Evolutionary conservation across 35 echinoderm and acorn worm species (phyloP).

Genomic region (Apostichopus parvimensis): DNA sequence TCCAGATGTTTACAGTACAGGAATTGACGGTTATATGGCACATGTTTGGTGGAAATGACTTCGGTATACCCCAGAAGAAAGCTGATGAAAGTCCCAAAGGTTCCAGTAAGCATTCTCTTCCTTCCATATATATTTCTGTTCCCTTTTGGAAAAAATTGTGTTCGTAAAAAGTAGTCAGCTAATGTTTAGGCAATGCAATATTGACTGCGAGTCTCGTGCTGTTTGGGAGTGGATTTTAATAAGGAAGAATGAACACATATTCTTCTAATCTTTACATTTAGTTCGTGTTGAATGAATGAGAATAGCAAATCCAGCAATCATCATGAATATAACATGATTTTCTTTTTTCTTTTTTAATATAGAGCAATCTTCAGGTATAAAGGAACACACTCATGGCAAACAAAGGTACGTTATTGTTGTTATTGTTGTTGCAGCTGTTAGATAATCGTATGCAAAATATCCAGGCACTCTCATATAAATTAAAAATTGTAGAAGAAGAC

Average conservation of each 20-base stretch:
- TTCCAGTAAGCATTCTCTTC: background rate
- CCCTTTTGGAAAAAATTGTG: background rate
- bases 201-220: too few relatives aligned
- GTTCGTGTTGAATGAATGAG: too few relatives aligned
- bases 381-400: background rate
- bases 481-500: too few relatives aligned
- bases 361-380: background rate
- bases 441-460: too few relatives aligned
- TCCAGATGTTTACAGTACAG: slow-evolving; percentile 82
- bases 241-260: too few relatives aligned
- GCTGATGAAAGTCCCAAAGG: background rate
- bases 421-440: background rate
- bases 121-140: background rate
- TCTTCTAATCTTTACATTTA: too few relatives aligned
- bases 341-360: background rate
- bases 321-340: too few relatives aligned
- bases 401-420: background rate
- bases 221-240: too few relatives aligned
- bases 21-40: slow-evolving; percentile 95
- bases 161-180: too few relatives aligned
- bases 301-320: too few relatives aligned
- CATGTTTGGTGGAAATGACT: slow-evolving; percentile 89
- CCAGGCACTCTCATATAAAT: too few relatives aligned
- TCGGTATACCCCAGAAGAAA: slow-evolving; percentile 49
- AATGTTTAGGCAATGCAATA: too few relatives aligned